A percentile compares a stretch with the other conserved stretches of the same genome.
These are phyloP conservation scores for Cyclophora punctaria DNA, from an alignment of 2,888 invertebrate species.

Conservation along the genomic window DNA sequence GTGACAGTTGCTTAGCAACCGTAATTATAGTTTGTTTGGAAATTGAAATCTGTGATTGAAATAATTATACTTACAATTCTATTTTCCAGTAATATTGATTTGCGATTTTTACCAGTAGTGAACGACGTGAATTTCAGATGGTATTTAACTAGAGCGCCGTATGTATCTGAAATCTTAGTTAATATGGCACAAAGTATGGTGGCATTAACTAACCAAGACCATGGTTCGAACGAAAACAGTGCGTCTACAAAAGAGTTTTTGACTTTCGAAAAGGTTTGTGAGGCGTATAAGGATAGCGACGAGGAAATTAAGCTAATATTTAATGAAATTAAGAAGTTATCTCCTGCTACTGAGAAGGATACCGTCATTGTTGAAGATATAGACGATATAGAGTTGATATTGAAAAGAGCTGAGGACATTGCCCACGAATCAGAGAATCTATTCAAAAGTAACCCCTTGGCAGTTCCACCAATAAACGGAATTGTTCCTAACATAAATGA, in stretches of 20 bases:
- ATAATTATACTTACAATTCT: too few relatives aligned
- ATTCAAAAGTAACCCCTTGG: constrained; percentile 46
- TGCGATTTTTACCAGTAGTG: too few relatives aligned
- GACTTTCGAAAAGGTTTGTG: constrained; percentile 57
- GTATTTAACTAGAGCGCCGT: too few relatives aligned
- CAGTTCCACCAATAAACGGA: constrained; percentile 17
- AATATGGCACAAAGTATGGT: constrained; percentile 40
- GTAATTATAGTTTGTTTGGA: constrained; percentile 18
- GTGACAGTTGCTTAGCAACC: constrained; percentile 34
- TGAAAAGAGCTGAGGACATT: constrained; percentile 61
- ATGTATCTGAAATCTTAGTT: too few relatives aligned
- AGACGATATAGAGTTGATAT: constrained; percentile 61
- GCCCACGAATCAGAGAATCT: constrained; percentile 56
- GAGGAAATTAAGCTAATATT: constrained; percentile 81
- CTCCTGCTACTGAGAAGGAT: constrained; percentile 39
- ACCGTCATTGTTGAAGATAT: constrained; percentile 43
- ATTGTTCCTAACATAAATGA: constrained; percentile 21
- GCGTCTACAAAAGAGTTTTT: constrained; percentile 61
- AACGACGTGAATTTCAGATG: too few relatives aligned
- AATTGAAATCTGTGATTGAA: too few relatives aligned
- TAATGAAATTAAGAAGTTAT: constrained; percentile 78
- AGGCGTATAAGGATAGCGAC: constrained; percentile 61
- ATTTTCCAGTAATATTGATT: too few relatives aligned
- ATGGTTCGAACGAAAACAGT: constrained; percentile 53
- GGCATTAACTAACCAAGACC: constrained; percentile 25